Evolutionary conservation across 2,888 invertebrate species (phyloP).

Genomic region (Brachypalpus laphriformis): DNA sequence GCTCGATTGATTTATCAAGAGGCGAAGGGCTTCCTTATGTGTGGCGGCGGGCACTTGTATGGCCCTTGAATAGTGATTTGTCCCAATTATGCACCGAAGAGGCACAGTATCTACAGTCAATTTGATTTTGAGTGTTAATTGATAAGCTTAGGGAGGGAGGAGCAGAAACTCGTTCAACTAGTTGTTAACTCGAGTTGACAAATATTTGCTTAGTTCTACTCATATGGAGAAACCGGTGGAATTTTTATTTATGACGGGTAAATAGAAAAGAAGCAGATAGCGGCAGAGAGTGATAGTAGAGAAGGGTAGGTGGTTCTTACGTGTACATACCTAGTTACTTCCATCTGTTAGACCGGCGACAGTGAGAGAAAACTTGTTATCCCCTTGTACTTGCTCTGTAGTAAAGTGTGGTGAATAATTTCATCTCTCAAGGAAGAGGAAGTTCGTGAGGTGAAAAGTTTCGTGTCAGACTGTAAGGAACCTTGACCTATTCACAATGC

Average conservation of each 20-base stretch:
- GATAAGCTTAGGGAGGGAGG: slow-evolving; percentile 16
- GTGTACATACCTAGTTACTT: neutral
- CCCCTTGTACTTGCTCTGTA: neutral
- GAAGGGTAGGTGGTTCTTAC: neutral
- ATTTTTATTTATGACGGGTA: slow-evolving; percentile 23
- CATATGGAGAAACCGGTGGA: slow-evolving; percentile 12
- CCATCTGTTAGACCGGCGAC: neutral
- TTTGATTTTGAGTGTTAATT: slow-evolving; percentile 43
- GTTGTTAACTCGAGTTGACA: slow-evolving; percentile 29
- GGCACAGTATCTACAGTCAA: neutral
- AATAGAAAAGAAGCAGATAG: slow-evolving; percentile 1
- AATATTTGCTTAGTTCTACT: slow-evolving; percentile 18
- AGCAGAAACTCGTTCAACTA: slow-evolving; percentile 37
- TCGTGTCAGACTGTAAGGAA: neutral
- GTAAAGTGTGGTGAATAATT: neutral
- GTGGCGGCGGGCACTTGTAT: slow-evolving; percentile 14
- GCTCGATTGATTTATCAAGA: slow-evolving; percentile 57
- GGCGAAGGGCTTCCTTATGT: slow-evolving; percentile 18
- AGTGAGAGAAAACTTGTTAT: neutral
- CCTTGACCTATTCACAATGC: slow-evolving; percentile 31
- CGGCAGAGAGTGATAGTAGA: neutral
- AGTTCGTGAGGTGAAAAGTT: neutral
- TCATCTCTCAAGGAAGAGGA: neutral
- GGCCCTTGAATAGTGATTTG: slow-evolving; percentile 27
- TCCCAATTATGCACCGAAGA: slow-evolving; percentile 20